Base-by-base conservation (phyloP, 1,140 invertebrate species). In the Camponotus vicinus region DNA sequence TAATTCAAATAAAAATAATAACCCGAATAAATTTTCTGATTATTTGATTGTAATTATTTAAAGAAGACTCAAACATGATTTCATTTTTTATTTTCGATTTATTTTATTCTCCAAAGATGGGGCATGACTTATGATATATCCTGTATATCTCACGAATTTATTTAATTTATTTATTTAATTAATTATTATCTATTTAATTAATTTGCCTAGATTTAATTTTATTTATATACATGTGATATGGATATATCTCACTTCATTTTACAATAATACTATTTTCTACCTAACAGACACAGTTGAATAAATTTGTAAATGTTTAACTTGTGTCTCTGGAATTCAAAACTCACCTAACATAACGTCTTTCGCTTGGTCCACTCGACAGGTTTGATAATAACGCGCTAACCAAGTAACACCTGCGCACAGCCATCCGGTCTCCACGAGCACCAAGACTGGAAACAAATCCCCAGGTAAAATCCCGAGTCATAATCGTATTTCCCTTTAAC, bases 291-390 rank as follows among this genome's bases (percentile, higher is more conserved):
- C 34, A 11, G 4, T 71, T n/a, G 8, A 27, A 27, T 1, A 27
- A 27, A 42, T 42, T 8, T 59, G 27, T 45, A 64, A 78, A 64
- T 45, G 34, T 32, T 40, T 34, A 67, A 40, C 1, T 21, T 13
- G 45, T 2, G 34, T 7, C 7, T 63, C 6, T 75, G 7, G 7
- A 71, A 82, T 34, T 40, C 13, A 18, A 11, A 84, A 94, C 96
- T 96, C 96, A 98, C 98, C 97, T 93, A 98, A 95, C 88, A 98
- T 96, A 78, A 97, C 96, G 93, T 97, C 97, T 93, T 97, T 98
- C 49, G 97, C 96, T 89, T 96, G 95, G 86, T 97, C 96, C 71
- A 97, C 95, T 49, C 96, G 96, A 93, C 98, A 98, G 32, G 96
- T 95, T 85, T 96, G 92, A 94, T 98, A 98, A 93, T 97, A 97